Evolutionary conservation across 2,888 invertebrate species (phyloP), one percentile per base, ranked within the genome.

Genomic region (Hybos culiciformis): DNA sequence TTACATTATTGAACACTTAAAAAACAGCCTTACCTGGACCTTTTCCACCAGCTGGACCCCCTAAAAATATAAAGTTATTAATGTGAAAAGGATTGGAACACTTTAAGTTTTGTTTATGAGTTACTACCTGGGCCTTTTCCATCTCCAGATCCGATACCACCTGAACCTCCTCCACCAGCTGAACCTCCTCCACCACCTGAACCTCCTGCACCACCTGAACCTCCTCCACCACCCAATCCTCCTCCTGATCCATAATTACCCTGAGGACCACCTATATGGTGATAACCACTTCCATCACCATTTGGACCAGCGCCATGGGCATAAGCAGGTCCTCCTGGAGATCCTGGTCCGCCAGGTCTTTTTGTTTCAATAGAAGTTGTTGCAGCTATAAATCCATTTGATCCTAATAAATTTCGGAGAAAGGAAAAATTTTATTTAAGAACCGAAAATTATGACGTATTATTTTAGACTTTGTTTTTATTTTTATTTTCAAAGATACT

Each of bases 41-140:
- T n/a, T n/a, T n/a, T n/a, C n/a, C n/a, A n/a, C n/a, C n/a, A n/a
- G n/a, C n/a, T n/a, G n/a, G n/a, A n/a, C n/a, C n/a, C n/a, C n/a
- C n/a, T n/a, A n/a, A n/a, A n/a, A n/a, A n/a, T n/a, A n/a, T n/a
- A n/a, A n/a, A n/a, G n/a, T n/a, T n/a, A n/a, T n/a, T n/a, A n/a
- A n/a, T n/a, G n/a, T n/a, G n/a, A n/a, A n/a, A n/a, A n/a, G n/a
- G n/a, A n/a, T n/a, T n/a, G n/a, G n/a, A n/a, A n/a, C n/a, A n/a
- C n/a, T n/a, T n/a, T n/a, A n/a, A n/a, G n/a, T n/a, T n/a, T n/a
- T n/a, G n/a, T n/a, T n/a, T n/a, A n/a, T n/a, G n/a, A n/a, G n/a
- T n/a, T n/a, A n/a, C 58, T 53, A 32, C 57, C 59, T 29, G 64
- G 63, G 29, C 57, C 56, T 21, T 53, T 47, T 20, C 59, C 61